Evolutionary conservation across 1,140 invertebrate species (phyloP).

Genomic region (Hycleus phaleratus): DNA sequence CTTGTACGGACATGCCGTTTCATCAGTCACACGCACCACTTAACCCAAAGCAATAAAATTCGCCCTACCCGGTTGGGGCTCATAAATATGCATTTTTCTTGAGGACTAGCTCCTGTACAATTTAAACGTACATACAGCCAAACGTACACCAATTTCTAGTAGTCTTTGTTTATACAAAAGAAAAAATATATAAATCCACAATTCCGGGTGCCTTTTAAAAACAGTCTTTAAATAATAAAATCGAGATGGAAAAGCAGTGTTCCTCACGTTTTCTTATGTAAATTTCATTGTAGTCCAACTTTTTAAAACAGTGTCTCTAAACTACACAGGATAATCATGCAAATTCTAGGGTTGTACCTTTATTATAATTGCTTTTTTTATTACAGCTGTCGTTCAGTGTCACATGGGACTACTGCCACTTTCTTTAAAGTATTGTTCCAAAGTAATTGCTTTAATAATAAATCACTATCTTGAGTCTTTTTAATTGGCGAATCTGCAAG

Average conservation of each 20-base stretch:
- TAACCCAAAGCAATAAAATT: neutral
- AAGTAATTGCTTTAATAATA: conserved; percentile 15
- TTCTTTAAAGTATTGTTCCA: neutral
- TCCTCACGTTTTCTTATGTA: conserved; percentile 32
- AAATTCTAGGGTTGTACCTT: conserved; percentile 31
- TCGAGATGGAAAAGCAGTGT: neutral
- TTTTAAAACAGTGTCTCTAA: conserved; percentile 33
- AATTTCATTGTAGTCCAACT: conserved; percentile 36
- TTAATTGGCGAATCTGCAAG: no score
- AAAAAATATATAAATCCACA: conserved; percentile 31
- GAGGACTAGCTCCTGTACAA: conserved; percentile 3
- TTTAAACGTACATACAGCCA: conserved; percentile 8
- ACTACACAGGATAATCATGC: conserved; percentile 35
- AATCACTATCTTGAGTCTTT: neutral
- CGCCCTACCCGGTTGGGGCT: neutral
- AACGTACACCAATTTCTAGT: conserved; percentile 30
- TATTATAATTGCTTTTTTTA: conserved; percentile 31
- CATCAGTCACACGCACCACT: neutral
- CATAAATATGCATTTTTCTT: conserved; percentile 26
- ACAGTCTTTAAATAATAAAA: neutral
- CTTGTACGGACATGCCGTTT: neutral
- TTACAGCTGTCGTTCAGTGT: conserved; percentile 9
- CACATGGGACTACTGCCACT: neutral
- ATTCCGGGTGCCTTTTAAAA: conserved; percentile 24
- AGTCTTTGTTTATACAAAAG: conserved; percentile 17